phyloP scores from a whole-genome alignment of 2,113 vertebrate genomes.

The Galemys pyrenaicus region DNA sequence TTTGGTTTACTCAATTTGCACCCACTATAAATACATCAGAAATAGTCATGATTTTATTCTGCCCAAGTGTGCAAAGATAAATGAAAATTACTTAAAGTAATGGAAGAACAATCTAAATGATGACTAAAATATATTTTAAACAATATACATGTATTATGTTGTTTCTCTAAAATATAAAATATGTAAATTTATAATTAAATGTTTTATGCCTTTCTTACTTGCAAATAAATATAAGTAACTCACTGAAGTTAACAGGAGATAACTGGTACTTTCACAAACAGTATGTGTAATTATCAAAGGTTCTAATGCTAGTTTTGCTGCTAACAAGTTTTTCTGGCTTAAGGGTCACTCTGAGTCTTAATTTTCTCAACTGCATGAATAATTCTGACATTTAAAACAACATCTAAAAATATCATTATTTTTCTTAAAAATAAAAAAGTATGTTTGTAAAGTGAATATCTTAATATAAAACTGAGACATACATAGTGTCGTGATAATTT shows the following conservation, averaged over 20 bases:
- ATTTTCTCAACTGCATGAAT: neutral
- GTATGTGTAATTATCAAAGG: neutral
- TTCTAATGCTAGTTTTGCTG: neutral
- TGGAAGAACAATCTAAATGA: neutral
- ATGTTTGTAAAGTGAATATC: neutral
- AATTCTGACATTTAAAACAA: neutral
- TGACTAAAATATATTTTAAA: neutral
- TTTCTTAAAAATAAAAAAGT: constrained; percentile 24
- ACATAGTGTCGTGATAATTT: neutral
- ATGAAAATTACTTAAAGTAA: neutral
- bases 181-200: neutral
- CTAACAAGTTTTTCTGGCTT: neutral
- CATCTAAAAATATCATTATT: neutral
- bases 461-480: constrained; percentile 16
- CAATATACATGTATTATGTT: neutral
- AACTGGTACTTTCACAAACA: neutral
- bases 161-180: neutral
- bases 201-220: neutral
- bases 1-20: neutral
- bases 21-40: neutral
- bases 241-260: neutral
- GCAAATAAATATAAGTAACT: neutral
- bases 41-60: neutral
- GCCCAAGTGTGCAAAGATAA: neutral
- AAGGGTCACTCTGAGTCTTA: neutral